Base-by-base conservation (phyloP, 2,113 vertebrate genomes). In the Poecile atricapillus region DNA sequence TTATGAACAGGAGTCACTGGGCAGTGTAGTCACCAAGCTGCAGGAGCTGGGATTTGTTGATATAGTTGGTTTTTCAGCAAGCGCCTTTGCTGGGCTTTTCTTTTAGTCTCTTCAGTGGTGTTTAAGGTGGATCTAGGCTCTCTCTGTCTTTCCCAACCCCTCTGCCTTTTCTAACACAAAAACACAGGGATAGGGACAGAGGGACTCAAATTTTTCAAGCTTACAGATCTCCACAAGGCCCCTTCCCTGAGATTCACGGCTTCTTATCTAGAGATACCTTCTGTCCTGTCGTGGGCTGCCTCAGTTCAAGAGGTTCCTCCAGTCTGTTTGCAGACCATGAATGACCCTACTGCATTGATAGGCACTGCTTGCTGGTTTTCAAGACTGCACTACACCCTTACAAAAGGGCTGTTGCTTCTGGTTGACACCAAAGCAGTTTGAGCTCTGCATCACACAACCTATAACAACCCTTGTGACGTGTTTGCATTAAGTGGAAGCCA, bases 1-100 rank as follows among this genome's bases (percentile, higher is more conserved):
- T 97, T 97, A 94, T 96, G 90, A 67, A 25, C 64, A 60, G 78
- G 77, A 89, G 70, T 83, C 86, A 63, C 71, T 55, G 83, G 80
- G 59, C 87, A 93, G 73, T 2, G 0, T 14, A 83, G 93, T 80
- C 84, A 87, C 84, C 1, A 9, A 78, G 87, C 71, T 49, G 47
- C 37, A 47, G 70, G 55, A 79, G 65, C 87, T 94, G 90, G 52
- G 17, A 22, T 76, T 93, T 93, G 89, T 89, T 93, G 90, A 86
- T 70, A 69, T 7, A 69, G 58, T 64, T 75, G 71, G 30, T 59
- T 90, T 94, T 91, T 81, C 80, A 94, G 58, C 79, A 70, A 80
- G 43, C 0, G 23, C 35, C 67, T 95, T 95, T 97, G 91, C 93
- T 70, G 53, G 28, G 41, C 37, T 91, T 74, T 81, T 47, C 67